These are phyloP conservation scores for Odontocolon sp. DNA, from an alignment of 2,888 invertebrate species.

Conservation along the genomic window DNA sequence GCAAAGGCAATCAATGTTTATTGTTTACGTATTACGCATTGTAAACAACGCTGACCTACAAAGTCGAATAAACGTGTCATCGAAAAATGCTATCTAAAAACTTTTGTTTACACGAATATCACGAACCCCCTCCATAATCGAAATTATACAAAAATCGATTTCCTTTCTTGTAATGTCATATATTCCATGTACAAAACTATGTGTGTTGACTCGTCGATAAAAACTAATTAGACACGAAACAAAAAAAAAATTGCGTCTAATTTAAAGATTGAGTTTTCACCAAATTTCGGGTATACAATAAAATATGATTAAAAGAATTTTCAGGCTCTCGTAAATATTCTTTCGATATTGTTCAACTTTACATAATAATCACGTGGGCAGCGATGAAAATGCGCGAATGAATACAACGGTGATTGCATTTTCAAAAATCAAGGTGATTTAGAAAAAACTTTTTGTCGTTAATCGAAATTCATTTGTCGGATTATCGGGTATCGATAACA, in stretches of 20 bases:
- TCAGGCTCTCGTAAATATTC: background rate
- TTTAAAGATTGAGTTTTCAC: slow-evolving; percentile 4
- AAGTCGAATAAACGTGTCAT: too few relatives aligned
- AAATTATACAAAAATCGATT: background rate
- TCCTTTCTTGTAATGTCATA: background rate
- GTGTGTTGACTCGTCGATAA: slow-evolving; percentile 21
- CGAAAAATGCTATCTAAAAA: too few relatives aligned
- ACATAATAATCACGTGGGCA: slow-evolving; percentile 20
- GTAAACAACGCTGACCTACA: too few relatives aligned
- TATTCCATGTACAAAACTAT: background rate
- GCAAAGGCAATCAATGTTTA: too few relatives aligned
- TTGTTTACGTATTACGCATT: too few relatives aligned
- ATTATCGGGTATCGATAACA: too few relatives aligned
- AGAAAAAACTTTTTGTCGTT: too few relatives aligned
- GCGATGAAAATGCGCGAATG: slow-evolving; percentile 6
- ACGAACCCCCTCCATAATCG: background rate
- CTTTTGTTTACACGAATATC: too few relatives aligned
- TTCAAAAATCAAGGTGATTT: too few relatives aligned
- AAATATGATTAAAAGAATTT: background rate
- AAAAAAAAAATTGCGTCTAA: slow-evolving; percentile 39
- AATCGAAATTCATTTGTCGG: too few relatives aligned
- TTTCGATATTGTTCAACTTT: background rate
- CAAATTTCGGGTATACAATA: background rate
- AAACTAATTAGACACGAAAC: slow-evolving; percentile 19
- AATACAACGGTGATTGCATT: background rate